phyloP scores from a whole-genome alignment of 2,797 vertebrate species.

The Enteromius mattozi region DNA sequence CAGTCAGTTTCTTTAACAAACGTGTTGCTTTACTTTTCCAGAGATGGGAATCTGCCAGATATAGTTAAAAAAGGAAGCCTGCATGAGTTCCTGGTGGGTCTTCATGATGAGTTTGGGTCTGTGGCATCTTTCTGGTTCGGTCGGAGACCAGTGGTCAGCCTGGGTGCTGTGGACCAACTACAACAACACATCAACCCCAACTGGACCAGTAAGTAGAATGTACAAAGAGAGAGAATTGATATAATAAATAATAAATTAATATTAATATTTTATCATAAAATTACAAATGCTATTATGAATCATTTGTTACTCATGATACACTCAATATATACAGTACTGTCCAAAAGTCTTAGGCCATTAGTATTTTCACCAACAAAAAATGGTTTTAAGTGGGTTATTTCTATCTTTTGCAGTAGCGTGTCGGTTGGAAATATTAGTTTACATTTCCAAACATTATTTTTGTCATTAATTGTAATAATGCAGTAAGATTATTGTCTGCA shows the following conservation, averaged over 20 bases:
- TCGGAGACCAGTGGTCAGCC: slow-evolving; percentile 89
- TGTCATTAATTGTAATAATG: no score
- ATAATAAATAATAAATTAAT: not conserved
- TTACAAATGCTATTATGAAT: not conserved
- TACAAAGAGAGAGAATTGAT: not conserved
- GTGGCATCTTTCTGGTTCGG: slow-evolving; percentile 97
- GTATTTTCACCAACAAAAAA: no score
- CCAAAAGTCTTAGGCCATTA: no score
- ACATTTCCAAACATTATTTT: no score
- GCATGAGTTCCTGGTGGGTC: slow-evolving; percentile 91
- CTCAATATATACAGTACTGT: no score
- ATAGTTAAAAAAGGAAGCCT: slow-evolving; percentile 89
- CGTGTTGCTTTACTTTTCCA: slow-evolving; percentile 58
- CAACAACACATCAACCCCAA: slow-evolving; percentile 94
- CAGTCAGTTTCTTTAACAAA: not conserved
- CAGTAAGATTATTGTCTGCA: no score
- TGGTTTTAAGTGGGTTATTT: no score
- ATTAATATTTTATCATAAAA: not conserved
- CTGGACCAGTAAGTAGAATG: slow-evolving; percentile 81
- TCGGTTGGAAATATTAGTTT: no score
- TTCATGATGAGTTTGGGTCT: slow-evolving; percentile 89
- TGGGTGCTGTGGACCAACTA: slow-evolving; percentile 86
- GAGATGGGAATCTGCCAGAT: slow-evolving; percentile 95
- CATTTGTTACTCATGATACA: not conserved
- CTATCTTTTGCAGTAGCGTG: no score